A percentile compares a stretch with the other conserved stretches of the same genome.
These are phyloP conservation scores for Hylaeus volcanicus DNA, from an alignment of 1,140 invertebrate genomes.

Conservation along the genomic window DNA sequence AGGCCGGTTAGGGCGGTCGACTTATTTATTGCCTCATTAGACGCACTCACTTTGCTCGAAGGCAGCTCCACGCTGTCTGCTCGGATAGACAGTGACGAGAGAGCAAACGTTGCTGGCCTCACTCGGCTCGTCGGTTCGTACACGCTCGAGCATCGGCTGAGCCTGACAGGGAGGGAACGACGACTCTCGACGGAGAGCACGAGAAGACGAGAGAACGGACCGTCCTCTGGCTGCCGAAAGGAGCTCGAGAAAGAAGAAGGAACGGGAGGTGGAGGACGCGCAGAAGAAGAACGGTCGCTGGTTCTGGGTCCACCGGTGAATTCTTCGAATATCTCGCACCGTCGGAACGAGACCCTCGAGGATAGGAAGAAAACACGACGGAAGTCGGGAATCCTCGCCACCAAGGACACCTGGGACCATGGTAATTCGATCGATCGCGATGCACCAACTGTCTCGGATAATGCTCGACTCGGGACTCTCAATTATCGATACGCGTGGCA, in stretches of 20 bases:
- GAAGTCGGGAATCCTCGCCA: conserved; percentile 46
- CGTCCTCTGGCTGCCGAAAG: conserved; percentile 60
- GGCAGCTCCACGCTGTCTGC: conserved; percentile 81
- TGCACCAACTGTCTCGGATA: background rate
- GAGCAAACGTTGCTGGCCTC: conserved; percentile 60
- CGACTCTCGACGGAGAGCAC: conserved; percentile 16
- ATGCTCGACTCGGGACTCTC: no score
- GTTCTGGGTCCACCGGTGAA: conserved; percentile 58
- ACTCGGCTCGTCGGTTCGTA: conserved; percentile 46
- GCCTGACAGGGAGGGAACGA: conserved; percentile 35
- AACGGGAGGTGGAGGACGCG: conserved; percentile 40
- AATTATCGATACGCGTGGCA: no score
- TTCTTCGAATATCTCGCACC: conserved; percentile 72
- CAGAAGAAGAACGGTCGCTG: conserved; percentile 59
- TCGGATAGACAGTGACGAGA: conserved; percentile 81
- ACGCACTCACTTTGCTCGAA: conserved; percentile 80
- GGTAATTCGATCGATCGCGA: conserved; percentile 20
- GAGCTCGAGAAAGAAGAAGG: conserved; percentile 50
- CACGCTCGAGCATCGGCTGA: conserved; percentile 14
- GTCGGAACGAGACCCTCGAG: conserved; percentile 39
- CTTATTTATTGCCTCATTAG: conserved; percentile 82
- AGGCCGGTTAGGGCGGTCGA: conserved; percentile 79
- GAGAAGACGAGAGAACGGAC: conserved; percentile 43
- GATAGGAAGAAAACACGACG: conserved; percentile 45
- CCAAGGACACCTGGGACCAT: conserved; percentile 37